Evolutionary conservation across 2,888 invertebrate species (phyloP).

Genomic region (Ashinkailepas kermadecensis): DNA sequence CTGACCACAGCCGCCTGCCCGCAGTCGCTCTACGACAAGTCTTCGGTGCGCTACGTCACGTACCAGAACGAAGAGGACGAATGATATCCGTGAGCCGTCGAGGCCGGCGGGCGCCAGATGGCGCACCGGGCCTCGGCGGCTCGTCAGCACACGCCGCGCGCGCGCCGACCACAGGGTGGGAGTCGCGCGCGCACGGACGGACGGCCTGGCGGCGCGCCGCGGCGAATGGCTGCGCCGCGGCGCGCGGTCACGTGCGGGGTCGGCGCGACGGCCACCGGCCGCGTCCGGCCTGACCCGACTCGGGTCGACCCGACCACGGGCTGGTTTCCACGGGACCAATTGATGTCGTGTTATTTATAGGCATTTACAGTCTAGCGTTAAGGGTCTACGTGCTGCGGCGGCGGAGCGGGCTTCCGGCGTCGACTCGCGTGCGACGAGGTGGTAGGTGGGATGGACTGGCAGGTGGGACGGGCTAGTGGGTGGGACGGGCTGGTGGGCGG

Average conservation of each 20-base stretch:
- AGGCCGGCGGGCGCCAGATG: neutral
- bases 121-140: neutral
- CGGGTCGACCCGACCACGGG: neutral
- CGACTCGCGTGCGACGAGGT: neutral
- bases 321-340: slow-evolving; percentile 19
- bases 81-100: slow-evolving; percentile 20
- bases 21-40: slow-evolving; percentile 80
- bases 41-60: slow-evolving; percentile 88
- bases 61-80: slow-evolving; percentile 90
- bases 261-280: neutral
- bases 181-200: neutral
- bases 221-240: slow-evolving; percentile 20
- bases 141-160: neutral
- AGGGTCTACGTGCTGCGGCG: neutral
- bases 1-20: slow-evolving; percentile 53
- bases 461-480: too few species aligned
- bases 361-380: neutral
- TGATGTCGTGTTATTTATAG: neutral
- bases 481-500: too few species aligned
- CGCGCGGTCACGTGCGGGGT: neutral
- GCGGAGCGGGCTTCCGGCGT: neutral
- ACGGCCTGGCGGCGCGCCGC: neutral
- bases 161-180: neutral
- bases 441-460: neutral
- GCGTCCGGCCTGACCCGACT: neutral